Base-by-base conservation (phyloP, 2,113 vertebrate species). In the Scomber colias region DNA sequence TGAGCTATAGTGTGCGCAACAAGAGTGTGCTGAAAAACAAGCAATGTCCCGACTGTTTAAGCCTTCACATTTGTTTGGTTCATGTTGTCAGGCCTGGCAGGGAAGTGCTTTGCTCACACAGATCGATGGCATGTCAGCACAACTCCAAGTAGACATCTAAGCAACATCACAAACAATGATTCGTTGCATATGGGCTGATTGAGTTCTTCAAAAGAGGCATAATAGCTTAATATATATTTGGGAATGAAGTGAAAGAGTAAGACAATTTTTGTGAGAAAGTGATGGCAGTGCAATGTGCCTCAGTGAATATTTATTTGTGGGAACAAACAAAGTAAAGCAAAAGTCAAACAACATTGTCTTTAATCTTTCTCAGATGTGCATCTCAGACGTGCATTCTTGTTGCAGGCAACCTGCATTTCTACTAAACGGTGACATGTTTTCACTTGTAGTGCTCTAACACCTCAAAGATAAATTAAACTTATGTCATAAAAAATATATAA, bases 41-140 rank as follows among this genome's bases (percentile, higher is more conserved):
- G 30, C 49, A 6, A 27, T 13, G 31, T 49, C 21, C 15, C n/a
- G n/a, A 5, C 11, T 44, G 31, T 59, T 49, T 21, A 44, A 45
- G 8, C 67, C 53, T 21, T 14, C 9, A 0, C 27, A 49, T 64
- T 57, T 49, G 19, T 71, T n/a, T 69, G 19, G 19, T 21, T 35
- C 17, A 31, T 54, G 21, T 27, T 15, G 31, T 63, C 46, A 19
- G 30, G 35, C 48, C 60, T 77, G 68, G 68, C 60, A 14, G 72
- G 51, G 24, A 27, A 27, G 24, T 35, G 31, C 64, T 77, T 73
- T 44, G 40, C 74, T 35, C n/a, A 51, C 48, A 30, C 19, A 21
- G 27, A 15, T 49, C 5, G 30, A 30, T 49, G 53, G 49, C 68
- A 67, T 74, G 74, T 74, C 16, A 11, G 49, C 57, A 74, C 67